These are phyloP conservation scores for Euproctis similis DNA, from an alignment of 2,888 invertebrate species.

Conservation along the genomic window DNA sequence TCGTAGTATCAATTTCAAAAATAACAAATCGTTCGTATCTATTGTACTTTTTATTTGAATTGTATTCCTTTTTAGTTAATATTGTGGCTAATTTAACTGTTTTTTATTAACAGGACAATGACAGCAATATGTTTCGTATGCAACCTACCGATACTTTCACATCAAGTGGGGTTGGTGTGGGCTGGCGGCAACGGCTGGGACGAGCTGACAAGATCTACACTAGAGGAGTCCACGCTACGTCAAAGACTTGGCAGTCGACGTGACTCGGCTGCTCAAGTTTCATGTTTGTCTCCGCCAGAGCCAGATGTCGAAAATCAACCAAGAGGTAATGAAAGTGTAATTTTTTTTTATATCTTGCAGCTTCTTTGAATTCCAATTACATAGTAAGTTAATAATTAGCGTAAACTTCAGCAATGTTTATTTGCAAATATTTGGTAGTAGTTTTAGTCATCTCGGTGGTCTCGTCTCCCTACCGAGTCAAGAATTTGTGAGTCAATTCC, in stretches of 20 bases:
- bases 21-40: constrained; percentile 64
- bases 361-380: no score
- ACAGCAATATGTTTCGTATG: constrained; percentile 96
- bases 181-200: constrained; percentile 96
- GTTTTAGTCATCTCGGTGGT: no score
- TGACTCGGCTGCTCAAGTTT: constrained; percentile 94
- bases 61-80: neutral
- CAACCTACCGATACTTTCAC: constrained; percentile 95
- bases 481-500: no score
- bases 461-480: no score
- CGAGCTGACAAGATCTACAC: constrained; percentile 89
- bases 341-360: no score
- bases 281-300: constrained; percentile 88
- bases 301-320: constrained; percentile 79
- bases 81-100: constrained; percentile 22
- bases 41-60: neutral
- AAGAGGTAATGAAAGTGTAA: no score
- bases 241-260: constrained; percentile 89
- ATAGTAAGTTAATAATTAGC: no score
- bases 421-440: no score
- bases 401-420: no score
- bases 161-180: constrained; percentile 96
- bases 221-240: constrained; percentile 88
- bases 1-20: constrained; percentile 50
- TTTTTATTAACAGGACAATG: constrained; percentile 86